Evolutionary conservation across 2,888 invertebrate species (phyloP).

Genomic region (Teleogryllus oceanicus): DNA sequence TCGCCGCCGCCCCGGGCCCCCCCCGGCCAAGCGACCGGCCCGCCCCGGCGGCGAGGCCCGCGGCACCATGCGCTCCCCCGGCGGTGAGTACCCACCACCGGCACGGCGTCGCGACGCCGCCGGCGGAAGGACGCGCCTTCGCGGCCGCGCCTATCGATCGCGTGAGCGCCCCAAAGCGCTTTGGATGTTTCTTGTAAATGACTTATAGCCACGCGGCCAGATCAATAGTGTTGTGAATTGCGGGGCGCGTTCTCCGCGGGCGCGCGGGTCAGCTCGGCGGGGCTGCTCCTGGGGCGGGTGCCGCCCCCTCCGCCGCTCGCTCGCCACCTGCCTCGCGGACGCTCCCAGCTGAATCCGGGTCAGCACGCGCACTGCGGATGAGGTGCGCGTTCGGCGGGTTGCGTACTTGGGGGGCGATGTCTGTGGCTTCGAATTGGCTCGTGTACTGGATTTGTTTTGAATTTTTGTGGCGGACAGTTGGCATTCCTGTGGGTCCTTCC

Average conservation of each 20-base stretch:
- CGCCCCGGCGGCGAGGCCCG: background rate
- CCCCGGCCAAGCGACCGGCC: background rate
- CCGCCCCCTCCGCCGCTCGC: background rate
- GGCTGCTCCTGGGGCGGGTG: background rate
- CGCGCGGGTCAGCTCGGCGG: background rate
- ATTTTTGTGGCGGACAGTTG: too few relatives aligned
- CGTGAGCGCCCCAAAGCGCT: background rate
- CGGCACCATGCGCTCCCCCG: background rate
- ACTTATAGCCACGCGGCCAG: background rate
- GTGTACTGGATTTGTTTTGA: too few relatives aligned
- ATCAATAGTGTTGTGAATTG: slow-evolving; percentile 18
- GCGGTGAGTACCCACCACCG: background rate
- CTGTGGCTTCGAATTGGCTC: too few relatives aligned
- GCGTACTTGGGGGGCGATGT: too few relatives aligned
- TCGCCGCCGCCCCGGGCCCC: background rate
- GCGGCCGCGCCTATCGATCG: background rate
- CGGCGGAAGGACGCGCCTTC: background rate
- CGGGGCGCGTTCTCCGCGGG: background rate
- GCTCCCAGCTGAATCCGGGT: background rate
- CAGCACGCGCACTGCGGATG: background rate
- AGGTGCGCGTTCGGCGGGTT: too few relatives aligned
- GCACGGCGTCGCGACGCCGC: background rate
- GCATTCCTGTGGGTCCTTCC: too few relatives aligned
- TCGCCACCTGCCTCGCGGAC: background rate
- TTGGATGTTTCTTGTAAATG: background rate